These are phyloP conservation scores for Aulostomus chinensis DNA, from an alignment of 2,797 vertebrate species.

Conservation along the genomic window DNA sequence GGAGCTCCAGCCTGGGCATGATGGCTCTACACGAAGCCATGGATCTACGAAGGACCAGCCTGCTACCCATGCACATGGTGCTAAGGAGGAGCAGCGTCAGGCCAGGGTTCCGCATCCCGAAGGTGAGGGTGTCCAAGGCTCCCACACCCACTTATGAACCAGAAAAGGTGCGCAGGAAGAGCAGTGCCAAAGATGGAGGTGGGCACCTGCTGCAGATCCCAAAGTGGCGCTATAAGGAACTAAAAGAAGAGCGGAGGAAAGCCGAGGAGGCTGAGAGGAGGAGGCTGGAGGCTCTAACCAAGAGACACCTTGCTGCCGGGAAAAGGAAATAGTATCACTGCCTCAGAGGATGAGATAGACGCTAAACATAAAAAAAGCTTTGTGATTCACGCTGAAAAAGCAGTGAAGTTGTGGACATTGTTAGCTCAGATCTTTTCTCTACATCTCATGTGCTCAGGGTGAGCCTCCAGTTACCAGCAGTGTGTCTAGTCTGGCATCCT, in stretches of 20 bases:
- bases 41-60: constrained; percentile 84
- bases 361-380: constrained; percentile 4
- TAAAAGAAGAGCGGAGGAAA: constrained; percentile 90
- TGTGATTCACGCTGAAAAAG: constrained; percentile 1
- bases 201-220: constrained; percentile 88
- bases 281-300: constrained; percentile 77
- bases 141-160: constrained; percentile 85
- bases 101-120: constrained; percentile 87
- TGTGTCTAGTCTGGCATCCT: constrained; percentile 16
- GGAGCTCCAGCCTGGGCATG: constrained; percentile 45
- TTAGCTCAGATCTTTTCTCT: constrained; percentile 15
- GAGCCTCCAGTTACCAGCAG: constrained; percentile 27
- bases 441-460: constrained; percentile 24
- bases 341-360: constrained; percentile 20
- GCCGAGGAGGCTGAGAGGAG: constrained; percentile 89
- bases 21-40: constrained; percentile 15
- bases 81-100: constrained; percentile 88
- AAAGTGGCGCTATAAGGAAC: constrained; percentile 95
- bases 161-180: constrained; percentile 78
- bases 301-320: constrained; percentile 65
- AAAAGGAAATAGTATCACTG: constrained; percentile 69
- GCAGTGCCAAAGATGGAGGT: constrained; percentile 78
- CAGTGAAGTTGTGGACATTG: background rate
- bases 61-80: constrained; percentile 85
- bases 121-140: constrained; percentile 89